Conservation (phyloP, 2,888 invertebrate genomes). For the Caenorhabditis sp. region DNA sequence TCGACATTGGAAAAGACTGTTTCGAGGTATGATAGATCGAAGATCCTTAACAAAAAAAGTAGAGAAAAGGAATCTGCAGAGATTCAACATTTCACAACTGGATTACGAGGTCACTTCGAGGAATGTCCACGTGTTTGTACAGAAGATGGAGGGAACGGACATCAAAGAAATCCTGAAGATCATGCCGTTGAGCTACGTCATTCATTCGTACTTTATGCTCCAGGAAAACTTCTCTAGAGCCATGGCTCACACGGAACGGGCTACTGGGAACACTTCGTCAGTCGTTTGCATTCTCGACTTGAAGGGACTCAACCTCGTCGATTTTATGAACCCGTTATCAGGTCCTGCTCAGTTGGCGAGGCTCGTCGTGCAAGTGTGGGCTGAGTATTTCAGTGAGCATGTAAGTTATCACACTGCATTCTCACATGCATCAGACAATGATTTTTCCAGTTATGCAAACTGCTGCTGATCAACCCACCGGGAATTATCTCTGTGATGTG, state of each 20-base stretch:
- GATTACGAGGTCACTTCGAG: slow-evolving; percentile 65
- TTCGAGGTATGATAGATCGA: slow-evolving; percentile 63
- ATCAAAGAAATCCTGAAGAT: slow-evolving; percentile 75
- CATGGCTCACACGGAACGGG: slow-evolving; percentile 69
- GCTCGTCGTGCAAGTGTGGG: slow-evolving; percentile 75
- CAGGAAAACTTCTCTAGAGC: slow-evolving; percentile 74
- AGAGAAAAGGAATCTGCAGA: slow-evolving; percentile 52
- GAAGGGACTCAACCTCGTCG: slow-evolving; percentile 69
- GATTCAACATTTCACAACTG: slow-evolving; percentile 72
- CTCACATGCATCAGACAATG: background rate
- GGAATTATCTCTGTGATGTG: slow-evolving; percentile 75
- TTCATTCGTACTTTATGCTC: slow-evolving; percentile 75
- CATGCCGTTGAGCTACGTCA: slow-evolving; percentile 72
- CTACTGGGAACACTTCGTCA: slow-evolving; percentile 70
- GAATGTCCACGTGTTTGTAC: slow-evolving; percentile 75
- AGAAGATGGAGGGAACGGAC: slow-evolving; percentile 74
- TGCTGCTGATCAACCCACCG: slow-evolving; percentile 74
- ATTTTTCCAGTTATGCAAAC: slow-evolving; percentile 70
- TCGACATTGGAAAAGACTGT: slow-evolving; percentile 64
- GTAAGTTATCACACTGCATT: slow-evolving; percentile 46
- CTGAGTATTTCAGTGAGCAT: slow-evolving; percentile 75
- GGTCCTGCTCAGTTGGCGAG: slow-evolving; percentile 72
- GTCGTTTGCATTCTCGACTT: slow-evolving; percentile 75
- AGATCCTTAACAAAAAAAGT: background rate
- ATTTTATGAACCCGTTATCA: slow-evolving; percentile 75